phyloP scores from a whole-genome alignment of 1,140 invertebrate species.

The Spodoptera litura region DNA sequence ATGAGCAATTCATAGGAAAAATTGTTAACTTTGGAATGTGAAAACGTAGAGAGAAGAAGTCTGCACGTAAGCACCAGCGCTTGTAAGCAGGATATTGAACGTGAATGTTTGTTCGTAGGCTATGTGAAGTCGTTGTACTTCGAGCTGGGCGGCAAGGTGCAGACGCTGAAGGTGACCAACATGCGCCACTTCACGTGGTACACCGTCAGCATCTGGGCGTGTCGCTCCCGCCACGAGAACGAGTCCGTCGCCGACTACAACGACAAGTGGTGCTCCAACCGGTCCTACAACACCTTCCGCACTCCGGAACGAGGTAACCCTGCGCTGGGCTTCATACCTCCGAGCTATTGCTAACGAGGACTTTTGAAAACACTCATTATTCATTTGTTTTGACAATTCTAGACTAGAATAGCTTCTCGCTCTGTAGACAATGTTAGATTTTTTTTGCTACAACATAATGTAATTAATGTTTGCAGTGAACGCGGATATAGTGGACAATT shows the following conservation, averaged over 20 bases:
- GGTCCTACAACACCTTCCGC: conserved; percentile 73
- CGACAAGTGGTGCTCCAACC: conserved; percentile 74
- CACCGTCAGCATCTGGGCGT: conserved; percentile 90
- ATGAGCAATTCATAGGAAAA: too few species aligned
- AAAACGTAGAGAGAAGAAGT: too few species aligned
- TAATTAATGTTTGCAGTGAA: conserved; percentile 76
- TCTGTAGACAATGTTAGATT: neutral
- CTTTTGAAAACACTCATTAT: too few species aligned
- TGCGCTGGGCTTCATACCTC: neutral
- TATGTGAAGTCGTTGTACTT: conserved; percentile 75
- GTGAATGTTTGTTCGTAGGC: conserved; percentile 53
- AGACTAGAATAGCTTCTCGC: too few species aligned
- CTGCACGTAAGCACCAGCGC: too few species aligned
- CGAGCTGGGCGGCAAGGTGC: conserved; percentile 69
- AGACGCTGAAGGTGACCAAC: conserved; percentile 86
- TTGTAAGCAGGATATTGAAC: too few species aligned
- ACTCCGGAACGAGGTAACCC: conserved; percentile 69
- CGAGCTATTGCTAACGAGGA: too few species aligned
- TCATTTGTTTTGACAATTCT: too few species aligned
- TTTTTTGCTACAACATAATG: neutral
- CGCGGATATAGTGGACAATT: conserved; percentile 87
- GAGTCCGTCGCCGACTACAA: conserved; percentile 66
- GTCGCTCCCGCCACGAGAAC: conserved; percentile 86
- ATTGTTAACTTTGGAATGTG: too few species aligned
- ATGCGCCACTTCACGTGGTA: conserved; percentile 92